Conservation (phyloP, 2,888 invertebrate genomes). For the Pycnomerus fuliginosus region DNA sequence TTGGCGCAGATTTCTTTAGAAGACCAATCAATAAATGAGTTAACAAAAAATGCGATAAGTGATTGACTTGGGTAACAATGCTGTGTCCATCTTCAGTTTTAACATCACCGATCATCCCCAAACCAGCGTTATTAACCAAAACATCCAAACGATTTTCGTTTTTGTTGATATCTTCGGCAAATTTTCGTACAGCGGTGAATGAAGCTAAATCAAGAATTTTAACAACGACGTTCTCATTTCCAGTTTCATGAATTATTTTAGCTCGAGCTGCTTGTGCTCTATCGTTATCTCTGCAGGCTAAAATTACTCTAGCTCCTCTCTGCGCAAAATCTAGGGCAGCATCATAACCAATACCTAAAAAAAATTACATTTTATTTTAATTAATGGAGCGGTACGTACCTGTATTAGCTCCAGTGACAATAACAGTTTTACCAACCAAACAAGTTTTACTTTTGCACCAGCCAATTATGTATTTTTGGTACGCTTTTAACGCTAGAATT, state of each 20-base stretch:
- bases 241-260: conserved; percentile 41
- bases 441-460: too few relatives aligned
- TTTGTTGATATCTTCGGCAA: conserved; percentile 60
- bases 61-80: conserved; percentile 66
- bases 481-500: too few relatives aligned
- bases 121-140: conserved; percentile 66
- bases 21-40: conserved; percentile 65
- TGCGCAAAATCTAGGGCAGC: conserved; percentile 52
- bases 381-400: too few relatives aligned
- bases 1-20: conserved; percentile 45
- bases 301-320: conserved; percentile 57
- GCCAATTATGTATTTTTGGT: too few relatives aligned
- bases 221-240: conserved; percentile 44
- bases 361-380: neutral
- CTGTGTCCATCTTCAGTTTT: conserved; percentile 65
- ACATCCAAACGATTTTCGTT: conserved; percentile 60
- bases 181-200: conserved; percentile 58
- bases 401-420: conserved; percentile 32
- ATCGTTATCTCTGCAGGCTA: conserved; percentile 54
- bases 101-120: conserved; percentile 35
- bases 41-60: conserved; percentile 71
- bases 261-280: conserved; percentile 34
- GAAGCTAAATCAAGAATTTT: conserved; percentile 58
- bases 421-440: conserved; percentile 33
- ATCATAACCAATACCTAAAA: conserved; percentile 51